phyloP scores from a whole-genome alignment of 2,797 vertebrate genomes.

The Tokudaia tokunoshimensis region DNA sequence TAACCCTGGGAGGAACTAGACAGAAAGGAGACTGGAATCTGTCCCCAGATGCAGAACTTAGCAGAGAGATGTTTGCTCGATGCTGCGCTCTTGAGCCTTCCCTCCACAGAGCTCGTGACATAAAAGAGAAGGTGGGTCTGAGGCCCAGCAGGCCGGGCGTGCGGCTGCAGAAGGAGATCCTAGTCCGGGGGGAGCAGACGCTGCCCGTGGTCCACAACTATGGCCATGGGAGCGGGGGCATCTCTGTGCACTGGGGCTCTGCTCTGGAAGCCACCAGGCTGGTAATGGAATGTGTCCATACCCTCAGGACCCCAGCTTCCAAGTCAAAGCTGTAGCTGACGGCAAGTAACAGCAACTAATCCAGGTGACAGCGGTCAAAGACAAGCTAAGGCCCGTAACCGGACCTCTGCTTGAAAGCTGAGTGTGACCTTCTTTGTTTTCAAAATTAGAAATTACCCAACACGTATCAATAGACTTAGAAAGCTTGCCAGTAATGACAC shows the following conservation, averaged over 20 bases:
- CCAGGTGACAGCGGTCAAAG: not conserved
- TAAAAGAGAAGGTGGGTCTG: conserved; percentile 92
- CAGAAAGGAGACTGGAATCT: conserved; percentile 91
- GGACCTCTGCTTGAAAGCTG: not conserved
- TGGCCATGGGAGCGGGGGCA: conserved; percentile 93
- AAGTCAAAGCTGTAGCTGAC: conserved; percentile 86
- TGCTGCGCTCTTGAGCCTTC: conserved; percentile 93
- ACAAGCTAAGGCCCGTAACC: not conserved
- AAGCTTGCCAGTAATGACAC: not conserved
- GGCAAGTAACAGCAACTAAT: not conserved
- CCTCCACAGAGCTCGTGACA: conserved; percentile 84
- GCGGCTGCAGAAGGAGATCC: conserved; percentile 91
- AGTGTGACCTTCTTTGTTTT: conserved; percentile 9
- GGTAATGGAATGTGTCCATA: conserved; percentile 88
- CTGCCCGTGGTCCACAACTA: conserved; percentile 95
- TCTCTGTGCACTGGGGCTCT: conserved; percentile 93
- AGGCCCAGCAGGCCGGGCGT: conserved; percentile 90
- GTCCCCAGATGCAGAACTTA: conserved; percentile 86
- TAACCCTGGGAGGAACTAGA: conserved; percentile 93
- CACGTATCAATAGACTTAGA: not conserved
- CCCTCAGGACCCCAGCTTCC: conserved; percentile 42
- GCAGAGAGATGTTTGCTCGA: conserved; percentile 90
- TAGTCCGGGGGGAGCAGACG: conserved; percentile 79
- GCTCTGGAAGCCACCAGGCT: conserved; percentile 90
- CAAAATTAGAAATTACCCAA: conserved; percentile 14